Evolutionary conservation across 2,113 vertebrate genomes (phyloP), one percentile per base, ranked within the genome.

Genomic region (Leiothrix lutea): DNA sequence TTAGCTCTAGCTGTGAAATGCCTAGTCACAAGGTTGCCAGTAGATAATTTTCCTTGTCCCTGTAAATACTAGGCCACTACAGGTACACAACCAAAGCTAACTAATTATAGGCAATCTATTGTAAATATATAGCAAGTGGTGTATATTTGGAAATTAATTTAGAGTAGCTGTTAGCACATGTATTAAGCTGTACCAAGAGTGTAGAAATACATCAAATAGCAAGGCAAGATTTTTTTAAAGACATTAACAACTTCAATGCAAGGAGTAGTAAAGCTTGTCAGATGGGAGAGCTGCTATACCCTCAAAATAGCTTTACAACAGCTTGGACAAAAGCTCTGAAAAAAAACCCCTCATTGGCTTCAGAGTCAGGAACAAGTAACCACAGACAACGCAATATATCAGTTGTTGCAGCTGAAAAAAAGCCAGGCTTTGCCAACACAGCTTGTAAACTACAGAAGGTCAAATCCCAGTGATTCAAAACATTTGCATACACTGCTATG

Each of bases 381-480:
- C 74, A 85, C 90, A 97, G 91, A 87, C 90, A 95, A 87, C 0
- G 5, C 40, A 94, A 86, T 92, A 35, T 67, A 91, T 93, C 79
- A 83, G 71, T 86, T 87, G 56, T 42, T 94, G 79, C 62, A 93
- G 64, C 90, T 93, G 90, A 96, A 95, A 96, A 89, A 40, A 95
- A 90, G 33, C 69, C 87, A 94, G 79, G 51, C 87, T 88, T 93
- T 88, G 79, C 93, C 94, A 96, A 74, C 88, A 88, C 85, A 97
- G 92, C 88, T 93, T 95, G 93, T 90, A 91, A 96, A 91, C 93
- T 91, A 21, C 81, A 94, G 91, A 95, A 96, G 86, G 91, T 97
- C 94, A 96, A 70, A 86, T 93, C 90, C 26, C 74, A 92, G 54
- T 90, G 81, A 96, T 95, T 93, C 74, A 86, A 96, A 97, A 93